phyloP scores from a whole-genome alignment of 2,888 invertebrate species.

The Thera obeliscata region DNA sequence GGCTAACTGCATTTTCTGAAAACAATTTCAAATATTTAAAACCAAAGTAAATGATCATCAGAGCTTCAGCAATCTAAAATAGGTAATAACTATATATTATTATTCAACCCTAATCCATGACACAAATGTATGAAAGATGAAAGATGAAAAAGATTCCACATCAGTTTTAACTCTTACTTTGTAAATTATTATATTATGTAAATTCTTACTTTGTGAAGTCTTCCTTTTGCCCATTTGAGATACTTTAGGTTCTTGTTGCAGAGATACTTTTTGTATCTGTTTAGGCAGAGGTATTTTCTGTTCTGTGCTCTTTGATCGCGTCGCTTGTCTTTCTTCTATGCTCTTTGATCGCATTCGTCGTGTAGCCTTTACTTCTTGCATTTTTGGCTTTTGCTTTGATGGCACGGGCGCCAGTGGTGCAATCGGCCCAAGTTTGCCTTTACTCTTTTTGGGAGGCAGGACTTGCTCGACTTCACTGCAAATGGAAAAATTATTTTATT shows the following conservation, averaged over 20 bases:
- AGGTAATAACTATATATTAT: no score
- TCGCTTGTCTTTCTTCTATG: background rate
- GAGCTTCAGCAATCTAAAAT: background rate
- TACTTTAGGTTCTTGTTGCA: constrained; percentile 28
- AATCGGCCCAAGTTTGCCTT: constrained; percentile 34
- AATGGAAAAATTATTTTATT: constrained; percentile 12
- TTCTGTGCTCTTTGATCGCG: constrained; percentile 7
- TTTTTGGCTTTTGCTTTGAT: constrained; percentile 31
- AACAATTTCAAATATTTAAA: constrained; percentile 25
- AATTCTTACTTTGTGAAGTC: constrained; percentile 50
- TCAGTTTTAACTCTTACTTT: no score
- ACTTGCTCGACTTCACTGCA: constrained; percentile 41
- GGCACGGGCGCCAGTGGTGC: constrained; percentile 10
- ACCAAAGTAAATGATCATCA: background rate
- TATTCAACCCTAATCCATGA: no score
- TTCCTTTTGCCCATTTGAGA: constrained; percentile 48
- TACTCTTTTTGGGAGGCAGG: constrained; percentile 39
- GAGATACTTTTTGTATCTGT: constrained; percentile 7
- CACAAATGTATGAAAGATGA: no score
- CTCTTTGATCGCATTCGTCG: background rate
- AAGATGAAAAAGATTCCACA: no score
- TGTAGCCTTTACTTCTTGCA: constrained; percentile 14
- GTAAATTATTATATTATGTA: background rate
- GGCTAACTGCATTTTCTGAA: constrained; percentile 53
- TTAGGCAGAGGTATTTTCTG: constrained; percentile 7